phyloP scores from a whole-genome alignment of 1,140 invertebrate species.

The Elymnias hypermnestra region DNA sequence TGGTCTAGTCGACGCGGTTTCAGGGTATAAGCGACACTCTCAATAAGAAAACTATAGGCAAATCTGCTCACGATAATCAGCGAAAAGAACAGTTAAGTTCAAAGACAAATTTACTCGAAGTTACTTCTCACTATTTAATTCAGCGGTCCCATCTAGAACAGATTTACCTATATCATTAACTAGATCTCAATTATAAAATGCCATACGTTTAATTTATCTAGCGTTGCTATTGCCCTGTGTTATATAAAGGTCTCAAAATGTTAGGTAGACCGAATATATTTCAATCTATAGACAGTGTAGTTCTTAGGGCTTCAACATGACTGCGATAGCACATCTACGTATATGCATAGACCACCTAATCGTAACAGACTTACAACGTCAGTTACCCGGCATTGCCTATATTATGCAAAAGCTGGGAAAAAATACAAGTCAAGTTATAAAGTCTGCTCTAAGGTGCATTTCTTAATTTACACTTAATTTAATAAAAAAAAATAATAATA shows the following conservation, averaged over 20 bases:
- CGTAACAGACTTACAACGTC: too few species aligned
- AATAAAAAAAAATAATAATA: too few species aligned
- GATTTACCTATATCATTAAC: background rate
- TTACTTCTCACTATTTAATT: too few species aligned
- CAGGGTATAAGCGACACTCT: conserved; percentile 27
- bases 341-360: too few species aligned
- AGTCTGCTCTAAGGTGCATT: too few species aligned
- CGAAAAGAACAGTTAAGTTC: too few species aligned
- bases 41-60: background rate
- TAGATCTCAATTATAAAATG: background rate
- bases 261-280: conserved; percentile 2
- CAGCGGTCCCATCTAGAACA: background rate
- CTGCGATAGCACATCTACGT: background rate
- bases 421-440: too few species aligned
- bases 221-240: background rate
- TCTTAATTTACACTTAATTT: too few species aligned
- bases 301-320: background rate
- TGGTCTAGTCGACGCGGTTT: conserved; percentile 29
- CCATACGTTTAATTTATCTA: background rate
- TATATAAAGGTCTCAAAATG: background rate
- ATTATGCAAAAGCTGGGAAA: too few species aligned
- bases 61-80: background rate
- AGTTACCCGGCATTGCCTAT: too few species aligned
- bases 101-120: too few species aligned
- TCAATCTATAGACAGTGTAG: background rate